Conservation (phyloP, 2,797 vertebrate species). For the Pseudochromis fuscus region DNA sequence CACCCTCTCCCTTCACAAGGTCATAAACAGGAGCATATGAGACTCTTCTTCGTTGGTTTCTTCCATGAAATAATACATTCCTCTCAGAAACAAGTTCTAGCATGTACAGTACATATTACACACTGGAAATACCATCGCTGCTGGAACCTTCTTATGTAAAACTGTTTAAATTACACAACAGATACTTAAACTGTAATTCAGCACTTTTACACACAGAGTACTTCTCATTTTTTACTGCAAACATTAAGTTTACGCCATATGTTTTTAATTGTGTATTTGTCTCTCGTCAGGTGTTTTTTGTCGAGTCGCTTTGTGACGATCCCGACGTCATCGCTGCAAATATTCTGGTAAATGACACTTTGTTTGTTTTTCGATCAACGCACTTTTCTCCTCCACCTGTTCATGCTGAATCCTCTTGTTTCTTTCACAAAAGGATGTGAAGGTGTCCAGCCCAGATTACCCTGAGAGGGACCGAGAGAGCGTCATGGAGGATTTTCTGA, state of each 20-base stretch:
- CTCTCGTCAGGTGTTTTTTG: constrained; percentile 92
- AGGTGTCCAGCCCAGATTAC: constrained; percentile 98
- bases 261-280: too few species aligned
- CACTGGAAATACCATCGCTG: not conserved
- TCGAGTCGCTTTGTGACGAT: constrained; percentile 96
- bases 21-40: not conserved
- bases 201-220: not conserved
- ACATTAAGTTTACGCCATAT: too few species aligned
- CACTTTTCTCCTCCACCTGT: not conserved
- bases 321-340: constrained; percentile 98
- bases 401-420: constrained; percentile 2
- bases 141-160: not conserved
- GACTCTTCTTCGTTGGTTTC: not conserved
- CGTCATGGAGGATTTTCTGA: constrained; percentile 98
- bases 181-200: not conserved
- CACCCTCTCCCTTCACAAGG: too few species aligned
- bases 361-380: not conserved
- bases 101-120: not conserved
- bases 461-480: constrained; percentile 93
- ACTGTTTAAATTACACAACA: not conserved
- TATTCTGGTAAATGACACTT: constrained; percentile 89
- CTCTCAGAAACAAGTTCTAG: not conserved
- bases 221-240: not conserved
- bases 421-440: constrained; percentile 90
- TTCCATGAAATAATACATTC: not conserved